A percentile compares a stretch with the other conserved stretches of the same genome.
phyloP scores from a whole-genome alignment of 2,888 invertebrate genomes.

The Abrostola tripartita region DNA sequence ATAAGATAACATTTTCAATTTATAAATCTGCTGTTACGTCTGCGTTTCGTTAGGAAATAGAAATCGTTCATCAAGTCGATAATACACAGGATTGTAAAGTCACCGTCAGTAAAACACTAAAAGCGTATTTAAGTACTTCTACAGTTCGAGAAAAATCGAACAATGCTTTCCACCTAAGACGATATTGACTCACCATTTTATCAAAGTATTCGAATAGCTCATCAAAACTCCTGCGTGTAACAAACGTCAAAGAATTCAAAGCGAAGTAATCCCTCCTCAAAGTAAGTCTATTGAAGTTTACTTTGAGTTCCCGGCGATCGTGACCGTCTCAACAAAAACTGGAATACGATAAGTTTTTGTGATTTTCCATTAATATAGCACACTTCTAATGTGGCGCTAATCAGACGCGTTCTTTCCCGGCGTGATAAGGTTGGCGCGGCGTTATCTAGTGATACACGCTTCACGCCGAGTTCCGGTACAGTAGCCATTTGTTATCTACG shows the following conservation, averaged over 20 bases:
- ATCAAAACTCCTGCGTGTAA: slow-evolving; percentile 11
- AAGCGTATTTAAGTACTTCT: background rate
- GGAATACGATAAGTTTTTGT: slow-evolving; percentile 26
- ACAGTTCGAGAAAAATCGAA: background rate
- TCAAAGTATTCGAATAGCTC: background rate
- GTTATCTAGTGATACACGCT: slow-evolving; percentile 47
- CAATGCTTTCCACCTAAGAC: background rate
- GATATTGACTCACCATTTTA: background rate
- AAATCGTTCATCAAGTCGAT: background rate
- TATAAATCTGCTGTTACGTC: slow-evolving; percentile 26
- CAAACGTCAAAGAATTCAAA: slow-evolving; percentile 11
- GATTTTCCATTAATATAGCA: slow-evolving; percentile 35
- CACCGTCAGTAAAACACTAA: background rate
- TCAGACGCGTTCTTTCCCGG: slow-evolving; percentile 34
- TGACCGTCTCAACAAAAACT: slow-evolving; percentile 18
- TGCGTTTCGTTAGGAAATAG: slow-evolving; percentile 3
- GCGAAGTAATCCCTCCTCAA: slow-evolving; percentile 14
- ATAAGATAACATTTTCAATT: slow-evolving; percentile 45
- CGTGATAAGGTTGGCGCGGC: slow-evolving; percentile 43
- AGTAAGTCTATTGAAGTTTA: slow-evolving; percentile 15
- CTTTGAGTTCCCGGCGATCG: slow-evolving; percentile 6
- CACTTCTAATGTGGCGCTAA: slow-evolving; percentile 36
- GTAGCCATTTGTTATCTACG: slow-evolving; percentile 50
- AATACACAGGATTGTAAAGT: background rate
- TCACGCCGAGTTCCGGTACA: slow-evolving; percentile 52